Base-by-base conservation (phyloP, 2,888 invertebrate genomes). In the Hipparchia semele region DNA sequence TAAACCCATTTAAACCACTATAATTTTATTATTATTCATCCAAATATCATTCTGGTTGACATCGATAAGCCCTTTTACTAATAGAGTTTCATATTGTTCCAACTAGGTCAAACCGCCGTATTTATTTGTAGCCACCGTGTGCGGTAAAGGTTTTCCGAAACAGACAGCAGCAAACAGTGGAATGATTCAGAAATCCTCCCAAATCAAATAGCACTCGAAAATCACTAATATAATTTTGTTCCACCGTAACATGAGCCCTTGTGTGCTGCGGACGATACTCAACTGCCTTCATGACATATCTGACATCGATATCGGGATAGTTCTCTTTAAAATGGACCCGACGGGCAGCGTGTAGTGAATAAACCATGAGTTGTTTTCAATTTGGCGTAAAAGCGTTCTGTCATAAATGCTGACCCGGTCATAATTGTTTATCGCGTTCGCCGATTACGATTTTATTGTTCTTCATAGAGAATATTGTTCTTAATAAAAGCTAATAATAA, bases 361-460 rank as follows among this genome's bases (percentile, higher is more conserved):
- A 91, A 92, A 90, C 90, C 91, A 92, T 92, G 92, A 92, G 90
- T 87, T 91, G 91, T 92, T 91, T 92, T 92, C 91, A 92, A 92
- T 92, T 92, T 90, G 84, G 87, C 90, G 91, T 91, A 90, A 92
- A 91, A 92, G 92, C 91, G 87, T 91, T 87, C 80, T 78, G 90
- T 90, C 90, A 90, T 91, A 92, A 91, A 91, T 86, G 86, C 87
- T 79, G 82, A 84, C 84, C 85, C 81, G 80, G 80, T 82, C 84
- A 87, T 89, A 91, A 92, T 92, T 91, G 92, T 64, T 68, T 74
- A 71, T 77, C 71, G 73, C 69, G 67, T 65, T 71, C 45, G 58
- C n/a, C 70, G 69, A 70, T 70, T 70, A 62, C 62, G 13, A 62
- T 61, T 61, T 68, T 33, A 60, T 61, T 69, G 53, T 33, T 49